Base-by-base conservation (phyloP, 30 jellyfish, hydroid and myxozoan species). In the Nemopilema nomurai region DNA sequence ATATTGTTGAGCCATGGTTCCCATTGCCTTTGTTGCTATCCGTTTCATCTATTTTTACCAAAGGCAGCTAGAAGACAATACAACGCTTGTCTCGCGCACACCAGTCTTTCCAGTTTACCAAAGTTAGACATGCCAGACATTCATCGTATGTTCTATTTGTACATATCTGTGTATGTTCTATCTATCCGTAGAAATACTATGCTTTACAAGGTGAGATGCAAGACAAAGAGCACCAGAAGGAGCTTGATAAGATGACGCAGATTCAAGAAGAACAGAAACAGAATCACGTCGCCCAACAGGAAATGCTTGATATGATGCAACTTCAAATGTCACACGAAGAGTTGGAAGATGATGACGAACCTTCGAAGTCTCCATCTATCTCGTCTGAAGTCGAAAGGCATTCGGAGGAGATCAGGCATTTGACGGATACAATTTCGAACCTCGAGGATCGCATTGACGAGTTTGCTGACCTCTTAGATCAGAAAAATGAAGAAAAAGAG, bases 271-370 rank as follows among this genome's bases (percentile, higher is more conserved):
- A 67, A 64, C 91, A 80, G 28, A 49, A 81, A n/a, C 66, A 79
- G 52, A 84, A 71, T 24, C 88, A 84, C 51, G 62, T 65, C 13
- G 98, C 96, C 4, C 97, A 84, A 77, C 92, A 83, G 71, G 98
- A 93, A 41, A 74, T 87, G 93, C 26, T 83, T 24, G 96, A 88
- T 1, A 79, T 93, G 96, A 30, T 88, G 94, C 87, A 80, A 64
- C 78, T 88, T 79, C 96, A 93, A 67, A 79, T 85, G 89, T 65
- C 85, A 20, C 51, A 71, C 66, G 81, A 64, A 4, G 91, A 85
- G 6, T 90, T 74, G 28, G 79, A 51, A 22, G 89, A 92, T 1
- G 92, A 74, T 22, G 72, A 26, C 16, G 74, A 20, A 22, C 63
- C 22, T 7, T 49, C 67, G 16, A 25, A 41, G 22, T 30, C 72